Conservation (phyloP, 2,888 invertebrate genomes). For the Tupiocoris notatus region DNA sequence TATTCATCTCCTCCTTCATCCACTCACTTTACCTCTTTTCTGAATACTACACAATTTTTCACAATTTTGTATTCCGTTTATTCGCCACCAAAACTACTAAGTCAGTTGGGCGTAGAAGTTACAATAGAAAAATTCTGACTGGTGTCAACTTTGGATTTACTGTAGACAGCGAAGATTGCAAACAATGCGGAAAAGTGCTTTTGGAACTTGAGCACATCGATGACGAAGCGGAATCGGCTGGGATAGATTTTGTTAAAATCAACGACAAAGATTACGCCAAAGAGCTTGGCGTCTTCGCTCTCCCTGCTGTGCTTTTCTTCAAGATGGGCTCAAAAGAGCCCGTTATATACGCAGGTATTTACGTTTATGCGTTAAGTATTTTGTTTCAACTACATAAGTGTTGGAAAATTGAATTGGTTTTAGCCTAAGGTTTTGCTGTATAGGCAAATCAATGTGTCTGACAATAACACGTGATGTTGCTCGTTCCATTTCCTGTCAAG, state of each 20-base stretch:
- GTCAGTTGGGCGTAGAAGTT: no score
- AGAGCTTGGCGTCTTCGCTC: conserved; percentile 82
- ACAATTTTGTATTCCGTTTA: no score
- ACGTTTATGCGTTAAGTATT: background rate
- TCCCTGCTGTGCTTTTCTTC: conserved; percentile 88
- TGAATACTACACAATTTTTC: no score
- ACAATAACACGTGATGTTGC: no score
- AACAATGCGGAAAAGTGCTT: conserved; percentile 85
- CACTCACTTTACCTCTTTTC: no score
- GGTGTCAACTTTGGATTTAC: no score
- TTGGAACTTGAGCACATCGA: conserved; percentile 89
- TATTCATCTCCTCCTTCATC: no score
- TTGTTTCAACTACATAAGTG: background rate
- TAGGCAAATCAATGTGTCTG: no score
- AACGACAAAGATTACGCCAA: conserved; percentile 85
- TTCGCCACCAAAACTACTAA: no score
- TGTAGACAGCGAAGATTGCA: conserved; percentile 89
- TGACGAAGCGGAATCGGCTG: conserved; percentile 85
- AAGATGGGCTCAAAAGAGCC: conserved; percentile 84
- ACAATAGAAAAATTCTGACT: no score
- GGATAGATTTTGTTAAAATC: conserved; percentile 89
- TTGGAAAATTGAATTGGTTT: background rate
- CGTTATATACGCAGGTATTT: conserved; percentile 80
- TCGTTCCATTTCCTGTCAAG: no score
- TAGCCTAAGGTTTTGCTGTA: no score